Percentiles rank a stretch among this genome's conserved stretches.
These are phyloP conservation scores for Pristionchus entomophagus DNA, from an alignment of 2,888 invertebrate species.

Conservation along the genomic window DNA sequence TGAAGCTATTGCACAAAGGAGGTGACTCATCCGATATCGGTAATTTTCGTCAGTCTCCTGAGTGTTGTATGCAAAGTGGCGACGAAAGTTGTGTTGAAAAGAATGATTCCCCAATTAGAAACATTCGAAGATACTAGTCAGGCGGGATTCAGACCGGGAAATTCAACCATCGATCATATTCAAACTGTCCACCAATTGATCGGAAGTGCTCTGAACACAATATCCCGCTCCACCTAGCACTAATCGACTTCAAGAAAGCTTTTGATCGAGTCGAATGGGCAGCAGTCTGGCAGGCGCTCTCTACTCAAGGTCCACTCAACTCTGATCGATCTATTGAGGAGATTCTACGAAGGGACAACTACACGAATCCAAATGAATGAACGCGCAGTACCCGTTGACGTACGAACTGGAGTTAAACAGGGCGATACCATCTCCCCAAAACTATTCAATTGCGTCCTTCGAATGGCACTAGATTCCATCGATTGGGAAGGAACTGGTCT, in stretches of 20 bases:
- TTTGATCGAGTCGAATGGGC: not conserved
- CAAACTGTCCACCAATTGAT: not conserved
- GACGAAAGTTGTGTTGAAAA: not conserved
- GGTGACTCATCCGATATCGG: not conserved
- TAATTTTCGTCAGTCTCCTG: not conserved
- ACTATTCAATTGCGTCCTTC: slow-evolving; percentile 24
- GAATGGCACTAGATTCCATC: not conserved
- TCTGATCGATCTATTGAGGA: not conserved
- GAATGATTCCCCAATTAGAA: not conserved
- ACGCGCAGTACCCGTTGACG: not conserved
- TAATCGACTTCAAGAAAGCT: not conserved
- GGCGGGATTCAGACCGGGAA: not conserved
- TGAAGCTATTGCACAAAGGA: not conserved
- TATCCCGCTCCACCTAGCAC: not conserved
- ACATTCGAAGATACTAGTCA: not conserved
- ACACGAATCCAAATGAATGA: not conserved
- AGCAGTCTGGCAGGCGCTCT: not conserved
- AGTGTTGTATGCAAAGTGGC: not conserved
- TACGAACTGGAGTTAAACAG: not conserved
- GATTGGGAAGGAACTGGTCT: not conserved
- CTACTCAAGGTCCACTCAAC: not conserved
- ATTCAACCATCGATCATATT: not conserved
- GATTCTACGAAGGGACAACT: not conserved
- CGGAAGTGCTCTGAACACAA: not conserved
- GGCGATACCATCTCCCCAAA: not conserved